Base-by-base conservation (phyloP, 2,113 vertebrate genomes). In the Phycodurus eques region DNA sequence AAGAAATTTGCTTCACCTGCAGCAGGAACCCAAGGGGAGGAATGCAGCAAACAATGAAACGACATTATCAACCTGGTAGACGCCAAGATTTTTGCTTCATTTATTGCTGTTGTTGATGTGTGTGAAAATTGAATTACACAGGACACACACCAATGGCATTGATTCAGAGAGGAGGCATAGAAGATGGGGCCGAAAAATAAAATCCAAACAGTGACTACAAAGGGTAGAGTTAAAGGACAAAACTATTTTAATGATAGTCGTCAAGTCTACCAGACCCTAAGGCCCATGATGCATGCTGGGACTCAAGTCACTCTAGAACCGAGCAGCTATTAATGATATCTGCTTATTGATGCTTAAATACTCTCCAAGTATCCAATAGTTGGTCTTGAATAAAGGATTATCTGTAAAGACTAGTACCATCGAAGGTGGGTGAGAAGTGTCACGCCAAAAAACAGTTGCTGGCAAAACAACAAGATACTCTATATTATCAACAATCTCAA, bases 1-100 rank as follows among this genome's bases (percentile, higher is more conserved):
- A 87, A 78, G 68, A 81, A 79, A 87, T 90, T 90, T 84, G 85
- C 82, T 87, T 80, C 83, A 84, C 82, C 86, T 83, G 74, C 77
- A 77, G 80, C 60, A 84, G 85, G 85, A 86, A 82, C 85, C 86
- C 85, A 85, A 83, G 77, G 78, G 88, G 84, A 83, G 80, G 73
- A 75, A 79, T 9, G 62, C 71, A 80, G 75, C 54, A 76, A 77
- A 65, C 74, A 22, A 72, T 67, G 59, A 76, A 83, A 68, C 71
- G 81, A 85, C 79, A 81, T 89, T 86, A 90, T 88, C 86, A 83
- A 79, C 85, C 82, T 76, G 43, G 83, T 83, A 77, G 76, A 78
- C n/a, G 77, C 44, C 46, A 4, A 31, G 71, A 67, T 71, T 68
- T 69, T 73, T n/a, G 31, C 11, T 59, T 59, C 13, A 15, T 6